Conservation (phyloP, 2,113 vertebrate species). For the Pseudorectes ferrugineus region DNA sequence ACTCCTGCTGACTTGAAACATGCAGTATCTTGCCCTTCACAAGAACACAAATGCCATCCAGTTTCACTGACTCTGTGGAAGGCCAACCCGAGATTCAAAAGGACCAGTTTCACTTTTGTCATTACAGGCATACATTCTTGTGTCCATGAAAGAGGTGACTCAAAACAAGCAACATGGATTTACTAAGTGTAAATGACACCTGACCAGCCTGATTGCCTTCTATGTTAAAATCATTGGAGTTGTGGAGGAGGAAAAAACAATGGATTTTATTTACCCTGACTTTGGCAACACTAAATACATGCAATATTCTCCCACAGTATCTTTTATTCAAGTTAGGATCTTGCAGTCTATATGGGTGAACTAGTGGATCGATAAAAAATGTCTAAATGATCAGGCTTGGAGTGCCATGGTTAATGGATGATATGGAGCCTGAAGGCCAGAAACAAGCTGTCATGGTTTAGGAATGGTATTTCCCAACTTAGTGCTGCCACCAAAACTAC, state of each 20-base stretch:
- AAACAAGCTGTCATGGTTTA: not conserved
- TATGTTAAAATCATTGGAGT: not conserved
- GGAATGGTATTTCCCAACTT: not conserved
- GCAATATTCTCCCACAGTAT: not conserved
- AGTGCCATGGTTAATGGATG: not conserved
- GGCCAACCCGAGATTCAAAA: not conserved
- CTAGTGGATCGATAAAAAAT: not conserved
- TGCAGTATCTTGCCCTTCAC: not conserved
- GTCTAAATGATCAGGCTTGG: not conserved
- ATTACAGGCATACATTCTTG: not conserved
- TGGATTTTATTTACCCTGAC: not conserved
- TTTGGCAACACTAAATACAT: not conserved
- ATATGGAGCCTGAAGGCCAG: not conserved
- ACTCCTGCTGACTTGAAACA: rapidly evolving
- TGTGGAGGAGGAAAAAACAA: not conserved
- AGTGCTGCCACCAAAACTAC: not conserved
- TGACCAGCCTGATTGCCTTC: not conserved
- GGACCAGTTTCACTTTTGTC: not conserved
- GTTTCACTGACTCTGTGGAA: not conserved
- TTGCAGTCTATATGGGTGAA: not conserved
- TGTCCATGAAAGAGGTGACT: not conserved
- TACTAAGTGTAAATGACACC: not conserved
- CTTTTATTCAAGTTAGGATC: not conserved
- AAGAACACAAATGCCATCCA: not conserved
- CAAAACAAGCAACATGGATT: not conserved